These are phyloP conservation scores for Latheticus oryzae DNA, from an alignment of 2,888 invertebrate species.

Conservation along the genomic window DNA sequence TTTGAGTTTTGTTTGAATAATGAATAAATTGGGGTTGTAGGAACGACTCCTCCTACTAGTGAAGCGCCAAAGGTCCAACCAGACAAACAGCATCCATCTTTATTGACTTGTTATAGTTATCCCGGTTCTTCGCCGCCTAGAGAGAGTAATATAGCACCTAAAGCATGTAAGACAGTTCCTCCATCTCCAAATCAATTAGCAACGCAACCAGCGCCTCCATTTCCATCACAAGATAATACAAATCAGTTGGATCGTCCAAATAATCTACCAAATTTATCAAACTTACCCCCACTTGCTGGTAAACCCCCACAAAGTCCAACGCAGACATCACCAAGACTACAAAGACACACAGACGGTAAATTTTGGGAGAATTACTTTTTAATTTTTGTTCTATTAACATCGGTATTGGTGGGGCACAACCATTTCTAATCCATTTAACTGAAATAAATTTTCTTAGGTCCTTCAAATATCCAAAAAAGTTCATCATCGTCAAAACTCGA, in stretches of 20 bases:
- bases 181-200: slow-evolving; percentile 63
- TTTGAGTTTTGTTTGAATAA: neutral
- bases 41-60: slow-evolving; percentile 76
- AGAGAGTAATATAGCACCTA: slow-evolving; percentile 56
- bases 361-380: neutral
- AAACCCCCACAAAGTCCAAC: slow-evolving; percentile 77
- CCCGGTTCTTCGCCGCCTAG: slow-evolving; percentile 65
- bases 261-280: slow-evolving; percentile 53
- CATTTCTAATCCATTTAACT: slow-evolving; percentile 1
- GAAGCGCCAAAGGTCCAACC: slow-evolving; percentile 50
- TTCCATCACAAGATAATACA: slow-evolving; percentile 33
- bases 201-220: slow-evolving; percentile 44
- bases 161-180: slow-evolving; percentile 65
- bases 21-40: slow-evolving; percentile 38
- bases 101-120: slow-evolving; percentile 67
- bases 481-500: slow-evolving; percentile 60
- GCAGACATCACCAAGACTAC: slow-evolving; percentile 69
- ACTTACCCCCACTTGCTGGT: slow-evolving; percentile 60
- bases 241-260: slow-evolving; percentile 47
- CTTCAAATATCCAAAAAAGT: slow-evolving; percentile 60
- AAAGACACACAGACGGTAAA: slow-evolving; percentile 57
- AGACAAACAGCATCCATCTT: slow-evolving; percentile 62
- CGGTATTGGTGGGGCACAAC: slow-evolving; percentile 47
- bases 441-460: slow-evolving; percentile 5
- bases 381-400: slow-evolving; percentile 22